phyloP scores from a whole-genome alignment of 1,140 invertebrate species.

The Berghia stephanieae region DNA sequence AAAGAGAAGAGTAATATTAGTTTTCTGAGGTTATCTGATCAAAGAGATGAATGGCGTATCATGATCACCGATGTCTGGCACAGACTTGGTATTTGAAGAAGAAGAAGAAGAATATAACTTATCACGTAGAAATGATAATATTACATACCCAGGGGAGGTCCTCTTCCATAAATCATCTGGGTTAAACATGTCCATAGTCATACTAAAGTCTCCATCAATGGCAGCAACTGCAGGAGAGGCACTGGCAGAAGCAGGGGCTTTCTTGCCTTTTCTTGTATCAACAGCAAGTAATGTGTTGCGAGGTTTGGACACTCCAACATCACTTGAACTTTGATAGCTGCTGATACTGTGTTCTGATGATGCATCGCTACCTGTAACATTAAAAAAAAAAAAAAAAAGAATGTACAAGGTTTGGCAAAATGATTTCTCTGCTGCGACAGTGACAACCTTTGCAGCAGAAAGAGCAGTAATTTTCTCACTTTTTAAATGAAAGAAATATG shows the following conservation, averaged over 20 bases:
- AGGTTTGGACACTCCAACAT: conserved; percentile 34
- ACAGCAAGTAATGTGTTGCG: conserved; percentile 58
- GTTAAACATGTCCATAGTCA: conserved; percentile 56
- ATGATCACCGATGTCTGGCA: too few relatives aligned
- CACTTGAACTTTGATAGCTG: conserved; percentile 45
- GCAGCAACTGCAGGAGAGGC: not conserved
- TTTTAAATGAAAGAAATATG: too few relatives aligned
- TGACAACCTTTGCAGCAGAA: too few relatives aligned
- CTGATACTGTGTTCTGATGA: conserved; percentile 57
- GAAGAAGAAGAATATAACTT: too few relatives aligned
- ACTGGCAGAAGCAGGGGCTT: conserved; percentile 5
- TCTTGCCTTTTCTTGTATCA: conserved; percentile 42
- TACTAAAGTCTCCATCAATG: conserved; percentile 53
- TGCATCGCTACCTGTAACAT: conserved; percentile 52
- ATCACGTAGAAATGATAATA: too few relatives aligned
- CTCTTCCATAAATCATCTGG: conserved; percentile 57
- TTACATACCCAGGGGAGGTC: conserved; percentile 43
- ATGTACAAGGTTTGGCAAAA: not conserved
- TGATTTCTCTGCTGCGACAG: too few relatives aligned
- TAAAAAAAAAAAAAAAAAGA: not conserved
- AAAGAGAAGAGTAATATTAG: too few relatives aligned
- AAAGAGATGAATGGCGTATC: too few relatives aligned
- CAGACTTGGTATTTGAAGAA: too few relatives aligned
- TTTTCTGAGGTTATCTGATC: too few relatives aligned
- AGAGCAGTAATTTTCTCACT: too few relatives aligned